A percentile compares a stretch with the other conserved stretches of the same genome.
phyloP scores from a whole-genome alignment of 2,888 invertebrate species.

The Mactromeris polynyma region DNA sequence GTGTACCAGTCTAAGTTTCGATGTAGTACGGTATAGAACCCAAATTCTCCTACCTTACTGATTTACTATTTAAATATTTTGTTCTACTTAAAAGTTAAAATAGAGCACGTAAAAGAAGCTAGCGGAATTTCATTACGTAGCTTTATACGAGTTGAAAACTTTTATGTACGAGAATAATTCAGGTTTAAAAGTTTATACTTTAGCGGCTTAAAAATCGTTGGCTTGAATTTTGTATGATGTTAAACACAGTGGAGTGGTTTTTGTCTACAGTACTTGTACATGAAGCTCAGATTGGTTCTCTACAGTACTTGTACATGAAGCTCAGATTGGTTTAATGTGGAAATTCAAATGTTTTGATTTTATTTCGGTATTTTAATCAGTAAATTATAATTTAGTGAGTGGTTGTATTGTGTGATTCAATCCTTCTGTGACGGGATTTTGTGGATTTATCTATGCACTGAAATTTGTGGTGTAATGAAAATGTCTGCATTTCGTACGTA shows the following conservation, averaged over 20 bases:
- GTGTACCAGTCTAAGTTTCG: background rate
- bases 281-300: background rate
- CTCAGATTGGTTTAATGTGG: background rate
- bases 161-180: background rate
- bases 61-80: background rate
- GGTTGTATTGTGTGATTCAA: background rate
- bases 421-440: background rate
- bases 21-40: background rate
- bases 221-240: background rate
- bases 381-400: background rate
- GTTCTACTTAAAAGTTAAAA: background rate
- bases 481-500: background rate
- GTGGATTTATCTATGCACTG: no score
- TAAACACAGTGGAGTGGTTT: background rate
- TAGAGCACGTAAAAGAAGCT: background rate
- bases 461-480: background rate
- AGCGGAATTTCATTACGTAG: background rate
- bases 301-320: background rate
- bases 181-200: conserved; percentile 18
- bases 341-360: background rate
- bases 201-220: background rate
- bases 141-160: conserved; percentile 4
- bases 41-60: background rate
- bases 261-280: background rate
- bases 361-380: background rate